Percentiles rank a stretch among this genome's conserved stretches.
Conservation (phyloP, 2,113 vertebrate genomes). For the Pluvianellus socialis region DNA sequence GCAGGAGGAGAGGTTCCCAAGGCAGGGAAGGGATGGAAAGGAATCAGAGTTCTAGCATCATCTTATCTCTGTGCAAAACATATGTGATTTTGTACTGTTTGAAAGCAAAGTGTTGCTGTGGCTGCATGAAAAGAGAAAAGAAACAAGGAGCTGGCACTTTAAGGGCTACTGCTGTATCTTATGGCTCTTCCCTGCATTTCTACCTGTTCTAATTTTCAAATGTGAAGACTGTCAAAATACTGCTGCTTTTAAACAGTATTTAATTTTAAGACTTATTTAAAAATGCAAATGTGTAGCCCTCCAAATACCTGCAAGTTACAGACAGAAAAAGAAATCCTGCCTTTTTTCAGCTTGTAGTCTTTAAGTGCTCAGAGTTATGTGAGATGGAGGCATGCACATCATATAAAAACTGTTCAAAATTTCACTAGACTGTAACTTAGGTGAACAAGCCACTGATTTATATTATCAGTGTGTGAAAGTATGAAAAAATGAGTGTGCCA, state of each 20-base stretch:
- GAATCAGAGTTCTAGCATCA: not conserved
- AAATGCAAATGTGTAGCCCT: not conserved
- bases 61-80: not conserved
- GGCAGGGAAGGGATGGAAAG: not conserved
- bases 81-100: not conserved
- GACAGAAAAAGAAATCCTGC: not conserved
- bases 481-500: accelerated
- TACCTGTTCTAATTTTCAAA: not conserved
- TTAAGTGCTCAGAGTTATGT: not conserved
- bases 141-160: not conserved
- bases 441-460: not conserved
- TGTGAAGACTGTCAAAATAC: not conserved
- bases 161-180: not conserved
- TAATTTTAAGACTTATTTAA: not conserved
- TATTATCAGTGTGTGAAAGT: not conserved
- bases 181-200: not conserved
- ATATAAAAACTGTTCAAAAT: not conserved
- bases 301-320: not conserved
- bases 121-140: not conserved
- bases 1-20: not conserved
- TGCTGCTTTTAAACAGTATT: not conserved
- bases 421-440: not conserved
- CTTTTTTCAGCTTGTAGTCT: not conserved
- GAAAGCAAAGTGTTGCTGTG: not conserved
- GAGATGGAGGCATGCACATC: not conserved